These are phyloP conservation scores for Plebejus anna DNA, from an alignment of 2,888 invertebrate genomes.

Conservation along the genomic window DNA sequence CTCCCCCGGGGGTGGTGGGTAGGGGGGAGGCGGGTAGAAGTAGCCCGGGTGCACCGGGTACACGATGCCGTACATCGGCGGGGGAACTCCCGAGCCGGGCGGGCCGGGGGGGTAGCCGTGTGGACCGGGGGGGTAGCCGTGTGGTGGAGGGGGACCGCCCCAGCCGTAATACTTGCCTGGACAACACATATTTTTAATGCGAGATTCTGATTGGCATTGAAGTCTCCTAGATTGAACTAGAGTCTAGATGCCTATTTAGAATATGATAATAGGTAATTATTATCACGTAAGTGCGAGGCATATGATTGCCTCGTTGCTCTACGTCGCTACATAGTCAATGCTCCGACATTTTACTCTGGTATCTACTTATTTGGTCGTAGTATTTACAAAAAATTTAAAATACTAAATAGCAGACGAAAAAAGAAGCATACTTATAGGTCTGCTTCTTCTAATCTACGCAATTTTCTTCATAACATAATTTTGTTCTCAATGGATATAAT, in stretches of 20 bases:
- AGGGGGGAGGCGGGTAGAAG: slow-evolving; percentile 63
- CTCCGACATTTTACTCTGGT: too few species aligned
- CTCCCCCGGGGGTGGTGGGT: slow-evolving; percentile 42
- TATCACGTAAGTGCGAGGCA: too few species aligned
- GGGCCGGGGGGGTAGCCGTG: slow-evolving; percentile 45
- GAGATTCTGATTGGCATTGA: not conserved
- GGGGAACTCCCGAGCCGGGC: slow-evolving; percentile 44
- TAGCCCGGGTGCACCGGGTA: slow-evolving; percentile 70
- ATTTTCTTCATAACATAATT: too few species aligned
- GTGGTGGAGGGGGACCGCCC: slow-evolving; percentile 53
- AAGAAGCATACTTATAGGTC: too few species aligned
- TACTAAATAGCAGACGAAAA: too few species aligned
- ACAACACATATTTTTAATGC: slow-evolving; percentile 38
- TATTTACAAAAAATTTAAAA: too few species aligned
- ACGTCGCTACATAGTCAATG: too few species aligned
- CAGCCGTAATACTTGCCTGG: slow-evolving; percentile 69
- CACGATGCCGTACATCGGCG: slow-evolving; percentile 51
- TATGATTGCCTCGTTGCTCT: too few species aligned
- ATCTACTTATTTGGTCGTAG: too few species aligned
- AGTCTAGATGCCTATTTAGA: not conserved
- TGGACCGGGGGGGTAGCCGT: slow-evolving; percentile 48
- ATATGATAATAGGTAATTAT: not conserved
- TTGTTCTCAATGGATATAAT: too few species aligned
- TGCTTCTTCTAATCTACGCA: too few species aligned
- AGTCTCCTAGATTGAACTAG: not conserved